Percentiles rank a stretch among this genome's conserved stretches.
These are phyloP conservation scores for Bellardia pandia DNA, from an alignment of 2,888 invertebrate species.

Conservation along the genomic window DNA sequence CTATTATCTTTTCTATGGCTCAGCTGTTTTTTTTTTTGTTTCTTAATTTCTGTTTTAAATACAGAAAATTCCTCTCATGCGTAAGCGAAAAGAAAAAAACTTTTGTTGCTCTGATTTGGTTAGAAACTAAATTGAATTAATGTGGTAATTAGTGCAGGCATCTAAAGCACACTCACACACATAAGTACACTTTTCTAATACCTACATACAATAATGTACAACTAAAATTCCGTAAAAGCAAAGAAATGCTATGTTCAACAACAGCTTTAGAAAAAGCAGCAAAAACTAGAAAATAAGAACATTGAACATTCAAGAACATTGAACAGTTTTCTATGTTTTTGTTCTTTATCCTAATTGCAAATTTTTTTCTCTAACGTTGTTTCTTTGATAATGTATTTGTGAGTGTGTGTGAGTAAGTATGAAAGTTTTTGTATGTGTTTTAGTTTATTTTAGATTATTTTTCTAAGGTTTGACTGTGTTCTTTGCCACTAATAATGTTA, in stretches of 20 bases:
- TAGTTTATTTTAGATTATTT: neutral
- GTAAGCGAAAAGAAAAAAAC: slow-evolving; percentile 42
- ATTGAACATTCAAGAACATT: slow-evolving; percentile 49
- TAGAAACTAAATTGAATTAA: slow-evolving; percentile 80
- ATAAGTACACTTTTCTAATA: slow-evolving; percentile 4
- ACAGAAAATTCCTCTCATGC: slow-evolving; percentile 35
- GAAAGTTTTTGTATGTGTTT: slow-evolving; percentile 7
- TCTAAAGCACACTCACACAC: slow-evolving; percentile 46
- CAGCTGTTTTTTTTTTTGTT: slow-evolving; percentile 18
- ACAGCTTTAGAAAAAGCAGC: slow-evolving; percentile 30
- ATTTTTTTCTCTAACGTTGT: neutral
- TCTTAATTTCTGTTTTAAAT: slow-evolving; percentile 34
- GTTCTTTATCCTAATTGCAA: slow-evolving; percentile 52
- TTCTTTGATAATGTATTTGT: neutral
- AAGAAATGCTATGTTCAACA: neutral
- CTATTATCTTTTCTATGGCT: neutral
- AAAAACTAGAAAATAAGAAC: neutral
- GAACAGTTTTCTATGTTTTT: slow-evolving; percentile 34
- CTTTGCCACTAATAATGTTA: slow-evolving; percentile 35
- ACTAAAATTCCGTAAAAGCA: slow-evolving; percentile 21
- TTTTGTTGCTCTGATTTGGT: slow-evolving; percentile 37
- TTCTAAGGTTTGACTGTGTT: neutral
- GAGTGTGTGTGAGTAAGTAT: neutral
- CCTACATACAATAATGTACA: neutral
- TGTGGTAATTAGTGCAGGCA: slow-evolving; percentile 82